These are phyloP conservation scores for Dorcus parallelipipedus DNA, from an alignment of 2,888 invertebrate genomes.

Conservation along the genomic window DNA sequence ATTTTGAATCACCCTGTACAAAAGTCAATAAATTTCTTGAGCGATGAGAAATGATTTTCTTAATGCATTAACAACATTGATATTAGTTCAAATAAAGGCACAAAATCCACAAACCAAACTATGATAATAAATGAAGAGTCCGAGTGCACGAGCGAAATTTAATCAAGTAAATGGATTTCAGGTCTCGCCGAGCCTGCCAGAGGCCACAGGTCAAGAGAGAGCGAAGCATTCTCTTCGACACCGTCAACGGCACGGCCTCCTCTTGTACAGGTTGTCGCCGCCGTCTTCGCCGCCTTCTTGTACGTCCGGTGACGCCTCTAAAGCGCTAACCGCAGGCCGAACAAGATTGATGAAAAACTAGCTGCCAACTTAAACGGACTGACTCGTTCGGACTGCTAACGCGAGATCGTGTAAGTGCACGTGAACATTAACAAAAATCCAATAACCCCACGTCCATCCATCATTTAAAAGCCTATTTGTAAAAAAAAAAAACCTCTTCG, in stretches of 20 bases:
- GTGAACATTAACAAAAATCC: conserved; percentile 16
- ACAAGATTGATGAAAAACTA: neutral
- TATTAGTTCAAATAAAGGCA: too few relatives aligned
- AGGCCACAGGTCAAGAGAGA: conserved; percentile 42
- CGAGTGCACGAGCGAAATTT: neutral
- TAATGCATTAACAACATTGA: too few relatives aligned
- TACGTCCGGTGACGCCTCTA: conserved; percentile 15
- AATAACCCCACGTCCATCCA: conserved; percentile 28
- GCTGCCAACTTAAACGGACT: neutral
- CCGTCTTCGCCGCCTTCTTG: conserved; percentile 8
- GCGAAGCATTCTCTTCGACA: conserved; percentile 33
- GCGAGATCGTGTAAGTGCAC: conserved; percentile 15
- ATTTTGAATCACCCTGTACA: too few relatives aligned
- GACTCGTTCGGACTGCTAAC: neutral
- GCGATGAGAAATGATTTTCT: too few relatives aligned
- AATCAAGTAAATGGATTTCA: conserved; percentile 29
- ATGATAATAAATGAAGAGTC: conserved; percentile 5
- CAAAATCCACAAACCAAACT: too few relatives aligned
- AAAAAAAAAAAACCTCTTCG: conserved; percentile 1
- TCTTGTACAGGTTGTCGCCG: conserved; percentile 7
- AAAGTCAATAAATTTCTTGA: too few relatives aligned
- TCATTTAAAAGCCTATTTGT: conserved; percentile 23
- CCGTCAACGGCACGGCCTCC: conserved; percentile 8
- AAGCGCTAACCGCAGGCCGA: neutral
- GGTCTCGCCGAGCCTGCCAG: conserved; percentile 48